These are phyloP conservation scores for Elysia chlorotica DNA, from an alignment of 1,140 invertebrate genomes.

Conservation along the genomic window DNA sequence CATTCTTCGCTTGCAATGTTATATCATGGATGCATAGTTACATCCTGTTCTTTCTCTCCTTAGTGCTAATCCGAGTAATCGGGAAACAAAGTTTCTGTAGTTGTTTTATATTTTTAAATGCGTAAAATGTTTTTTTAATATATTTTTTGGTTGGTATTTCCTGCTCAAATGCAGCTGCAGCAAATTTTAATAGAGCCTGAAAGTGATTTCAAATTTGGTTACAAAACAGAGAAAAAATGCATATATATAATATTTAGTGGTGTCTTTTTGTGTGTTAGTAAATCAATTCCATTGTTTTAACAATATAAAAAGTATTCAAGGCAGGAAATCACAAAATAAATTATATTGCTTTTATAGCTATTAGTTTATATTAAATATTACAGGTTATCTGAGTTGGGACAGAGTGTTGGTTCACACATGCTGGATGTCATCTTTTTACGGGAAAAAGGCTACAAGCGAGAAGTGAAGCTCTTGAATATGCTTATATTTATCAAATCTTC, in stretches of 20 bases:
- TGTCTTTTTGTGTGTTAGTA: neutral
- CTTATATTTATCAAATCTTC: constrained; percentile 94
- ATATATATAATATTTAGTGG: neutral
- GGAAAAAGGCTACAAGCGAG: constrained; percentile 91
- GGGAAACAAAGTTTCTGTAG: too few relatives aligned
- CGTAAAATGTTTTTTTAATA: too few relatives aligned
- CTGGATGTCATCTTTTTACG: constrained; percentile 92
- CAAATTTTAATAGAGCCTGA: neutral
- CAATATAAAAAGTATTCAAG: too few relatives aligned
- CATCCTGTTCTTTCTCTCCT: too few relatives aligned
- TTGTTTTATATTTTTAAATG: too few relatives aligned
- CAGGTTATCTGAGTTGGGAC: constrained; percentile 90
- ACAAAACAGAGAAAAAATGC: neutral
- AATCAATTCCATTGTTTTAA: neutral
- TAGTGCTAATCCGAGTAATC: too few relatives aligned
- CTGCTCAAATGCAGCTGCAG: too few relatives aligned
- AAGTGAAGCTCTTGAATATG: constrained; percentile 94
- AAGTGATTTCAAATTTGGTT: neutral
- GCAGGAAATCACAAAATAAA: too few relatives aligned
- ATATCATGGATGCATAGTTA: too few relatives aligned
- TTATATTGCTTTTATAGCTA: neutral
- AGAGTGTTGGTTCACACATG: constrained; percentile 91
- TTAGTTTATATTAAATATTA: constrained; percentile 25
- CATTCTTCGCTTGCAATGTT: too few relatives aligned
- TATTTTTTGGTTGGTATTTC: too few relatives aligned